These are phyloP conservation scores for Unio delphinus DNA, from an alignment of 2,888 invertebrate species.

Conservation along the genomic window DNA sequence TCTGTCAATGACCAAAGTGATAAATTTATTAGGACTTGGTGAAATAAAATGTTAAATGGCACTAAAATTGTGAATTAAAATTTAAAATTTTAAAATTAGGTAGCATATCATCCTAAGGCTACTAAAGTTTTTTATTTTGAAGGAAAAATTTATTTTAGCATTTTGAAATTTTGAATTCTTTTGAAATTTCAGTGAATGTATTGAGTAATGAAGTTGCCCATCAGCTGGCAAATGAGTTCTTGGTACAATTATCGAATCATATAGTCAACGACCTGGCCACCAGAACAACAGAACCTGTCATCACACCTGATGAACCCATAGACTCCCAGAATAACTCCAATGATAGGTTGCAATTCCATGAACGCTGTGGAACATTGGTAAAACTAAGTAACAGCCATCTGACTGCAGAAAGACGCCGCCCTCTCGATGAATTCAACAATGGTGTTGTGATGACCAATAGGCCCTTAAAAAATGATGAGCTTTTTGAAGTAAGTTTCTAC, in stretches of 20 bases:
- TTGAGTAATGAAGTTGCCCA: constrained; percentile 59
- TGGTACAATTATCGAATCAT: constrained; percentile 60
- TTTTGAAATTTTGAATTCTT: not conserved
- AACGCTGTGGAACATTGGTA: constrained; percentile 86
- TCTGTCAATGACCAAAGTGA: too few species aligned
- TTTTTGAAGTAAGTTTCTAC: constrained; percentile 64
- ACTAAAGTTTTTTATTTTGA: too few species aligned
- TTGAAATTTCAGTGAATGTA: constrained; percentile 16
- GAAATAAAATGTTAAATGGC: too few species aligned
- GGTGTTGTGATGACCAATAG: constrained; percentile 71
- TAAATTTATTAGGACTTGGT: too few species aligned
- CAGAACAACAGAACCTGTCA: constrained; percentile 39
- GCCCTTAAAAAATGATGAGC: constrained; percentile 67
- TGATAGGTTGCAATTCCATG: constrained; percentile 82
- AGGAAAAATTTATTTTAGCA: too few species aligned
- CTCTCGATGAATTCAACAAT: constrained; percentile 71
- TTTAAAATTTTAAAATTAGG: too few species aligned
- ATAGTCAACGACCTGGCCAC: constrained; percentile 54
- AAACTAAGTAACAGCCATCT: constrained; percentile 74
- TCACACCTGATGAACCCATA: constrained; percentile 27
- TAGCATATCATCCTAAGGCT: too few species aligned
- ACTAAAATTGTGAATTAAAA: too few species aligned
- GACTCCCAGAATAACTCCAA: constrained; percentile 36
- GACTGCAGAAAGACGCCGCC: constrained; percentile 66
- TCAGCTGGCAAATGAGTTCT: constrained; percentile 63